Conservation (phyloP, 2,113 vertebrate genomes). For the Pelmatolapia mariae region DNA sequence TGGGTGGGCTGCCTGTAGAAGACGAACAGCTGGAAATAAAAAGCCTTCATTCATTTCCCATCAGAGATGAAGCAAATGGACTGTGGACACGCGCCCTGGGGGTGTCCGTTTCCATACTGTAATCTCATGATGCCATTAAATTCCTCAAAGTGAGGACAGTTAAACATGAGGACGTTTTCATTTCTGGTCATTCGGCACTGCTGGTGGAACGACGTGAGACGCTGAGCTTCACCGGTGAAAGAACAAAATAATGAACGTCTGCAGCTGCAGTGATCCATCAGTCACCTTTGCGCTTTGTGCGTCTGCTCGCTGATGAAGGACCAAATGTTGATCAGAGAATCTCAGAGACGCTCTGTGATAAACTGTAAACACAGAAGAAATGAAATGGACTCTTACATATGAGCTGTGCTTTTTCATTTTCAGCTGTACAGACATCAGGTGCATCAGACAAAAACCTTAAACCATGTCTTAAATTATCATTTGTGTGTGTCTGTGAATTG, state of each 20-base stretch:
- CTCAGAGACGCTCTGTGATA: not conserved
- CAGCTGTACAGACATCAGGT: not conserved
- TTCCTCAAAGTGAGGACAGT: not conserved
- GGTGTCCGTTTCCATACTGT: not conserved
- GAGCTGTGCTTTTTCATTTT: not conserved
- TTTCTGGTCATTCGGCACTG: not conserved
- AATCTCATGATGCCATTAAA: not conserved
- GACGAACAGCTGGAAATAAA: not conserved
- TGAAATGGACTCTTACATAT: not conserved
- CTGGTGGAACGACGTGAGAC: not conserved
- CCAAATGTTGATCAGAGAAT: not conserved
- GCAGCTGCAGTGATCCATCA: not conserved
- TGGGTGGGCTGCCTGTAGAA: not conserved
- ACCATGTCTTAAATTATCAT: not conserved
- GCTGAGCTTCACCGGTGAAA: not conserved
- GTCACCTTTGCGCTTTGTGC: not conserved
- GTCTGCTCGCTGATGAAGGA: not conserved
- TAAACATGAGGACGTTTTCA: not conserved
- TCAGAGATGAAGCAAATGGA: not conserved
- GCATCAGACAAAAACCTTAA: constrained; percentile 6
- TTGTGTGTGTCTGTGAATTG: not conserved
- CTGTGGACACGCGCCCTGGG: not conserved
- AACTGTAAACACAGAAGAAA: not conserved
- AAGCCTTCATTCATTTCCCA: not conserved
- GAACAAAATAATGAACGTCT: not conserved